Evolutionary conservation across 2,888 invertebrate genomes (phyloP).

Genomic region (Caenorhabditis sp.): DNA sequence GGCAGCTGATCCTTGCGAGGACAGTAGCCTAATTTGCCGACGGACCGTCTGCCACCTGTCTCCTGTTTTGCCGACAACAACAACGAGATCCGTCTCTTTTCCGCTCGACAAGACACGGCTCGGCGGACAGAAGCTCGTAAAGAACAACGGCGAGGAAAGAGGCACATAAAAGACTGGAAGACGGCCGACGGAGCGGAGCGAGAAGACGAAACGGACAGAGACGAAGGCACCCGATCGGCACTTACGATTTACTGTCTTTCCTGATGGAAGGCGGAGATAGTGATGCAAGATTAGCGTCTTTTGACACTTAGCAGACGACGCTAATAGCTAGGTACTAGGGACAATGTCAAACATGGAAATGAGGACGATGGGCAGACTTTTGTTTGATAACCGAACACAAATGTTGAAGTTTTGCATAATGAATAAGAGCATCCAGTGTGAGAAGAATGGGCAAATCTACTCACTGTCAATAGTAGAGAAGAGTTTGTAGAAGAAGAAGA

Average conservation of each 20-base stretch:
- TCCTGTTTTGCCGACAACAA: conserved; percentile 12
- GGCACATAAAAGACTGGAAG: conserved; percentile 30
- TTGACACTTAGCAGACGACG: conserved; percentile 24
- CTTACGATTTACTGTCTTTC: conserved; percentile 36
- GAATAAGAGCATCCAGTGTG: conserved; percentile 13
- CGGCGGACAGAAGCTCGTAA: conserved; percentile 45
- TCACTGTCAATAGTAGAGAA: not conserved
- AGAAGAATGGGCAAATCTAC: not conserved
- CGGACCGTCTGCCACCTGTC: conserved; percentile 53
- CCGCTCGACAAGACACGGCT: conserved; percentile 49
- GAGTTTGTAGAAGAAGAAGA: not conserved
- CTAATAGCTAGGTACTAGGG: conserved; percentile 32
- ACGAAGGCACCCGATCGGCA: conserved; percentile 34
- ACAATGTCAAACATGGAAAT: not conserved
- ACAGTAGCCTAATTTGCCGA: conserved; percentile 52
- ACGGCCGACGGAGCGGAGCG: conserved; percentile 7
- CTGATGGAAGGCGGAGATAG: conserved; percentile 52
- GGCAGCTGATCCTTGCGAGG: conserved; percentile 48
- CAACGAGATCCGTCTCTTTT: conserved; percentile 30
- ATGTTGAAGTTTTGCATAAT: conserved; percentile 21
- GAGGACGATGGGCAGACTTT: conserved; percentile 15
- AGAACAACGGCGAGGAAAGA: conserved; percentile 39
- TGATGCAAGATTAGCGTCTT: conserved; percentile 52
- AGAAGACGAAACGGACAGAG: conserved; percentile 22
- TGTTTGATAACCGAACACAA: not conserved